Conservation (phyloP, 1,140 invertebrate species). For the Ptiloglossa arizonensis region DNA sequence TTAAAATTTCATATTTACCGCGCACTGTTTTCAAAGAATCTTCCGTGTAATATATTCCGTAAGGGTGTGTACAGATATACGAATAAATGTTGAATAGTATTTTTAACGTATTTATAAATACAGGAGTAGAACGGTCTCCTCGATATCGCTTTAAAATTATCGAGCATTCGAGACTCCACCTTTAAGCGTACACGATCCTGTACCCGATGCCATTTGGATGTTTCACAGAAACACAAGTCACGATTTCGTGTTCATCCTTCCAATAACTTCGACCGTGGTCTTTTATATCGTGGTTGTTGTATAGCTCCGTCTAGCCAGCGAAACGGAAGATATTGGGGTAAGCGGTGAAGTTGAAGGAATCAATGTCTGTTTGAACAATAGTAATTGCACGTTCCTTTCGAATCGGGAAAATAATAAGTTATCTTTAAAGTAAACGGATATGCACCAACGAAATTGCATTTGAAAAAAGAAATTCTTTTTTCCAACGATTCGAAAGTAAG, state of each 20-base stretch:
- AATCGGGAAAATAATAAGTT: not conserved
- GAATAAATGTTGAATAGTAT: too few species aligned
- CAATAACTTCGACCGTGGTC: conserved; percentile 39
- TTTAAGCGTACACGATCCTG: not conserved
- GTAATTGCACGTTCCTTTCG: conserved; percentile 6
- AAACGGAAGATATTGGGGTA: conserved; percentile 53
- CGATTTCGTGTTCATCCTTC: conserved; percentile 34
- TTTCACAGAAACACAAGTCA: conserved; percentile 11
- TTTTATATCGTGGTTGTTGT: conserved; percentile 18
- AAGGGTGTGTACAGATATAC: not conserved
- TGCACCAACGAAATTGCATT: too few species aligned
- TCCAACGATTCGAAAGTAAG: too few species aligned
- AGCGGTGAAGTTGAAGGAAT: conserved; percentile 64
- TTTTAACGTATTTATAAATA: not conserved
- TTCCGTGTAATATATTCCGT: too few species aligned
- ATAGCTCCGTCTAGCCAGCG: conserved; percentile 48
- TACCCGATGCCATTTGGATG: not conserved
- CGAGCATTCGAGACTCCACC: not conserved
- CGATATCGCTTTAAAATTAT: not conserved
- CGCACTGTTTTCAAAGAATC: too few species aligned
- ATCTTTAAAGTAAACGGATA: not conserved
- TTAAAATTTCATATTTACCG: too few species aligned
- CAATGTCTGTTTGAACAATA: conserved; percentile 61
- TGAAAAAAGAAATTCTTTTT: too few species aligned
- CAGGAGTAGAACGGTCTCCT: not conserved